Conservation (phyloP, 2,888 invertebrate species). For the Antitype chi region DNA sequence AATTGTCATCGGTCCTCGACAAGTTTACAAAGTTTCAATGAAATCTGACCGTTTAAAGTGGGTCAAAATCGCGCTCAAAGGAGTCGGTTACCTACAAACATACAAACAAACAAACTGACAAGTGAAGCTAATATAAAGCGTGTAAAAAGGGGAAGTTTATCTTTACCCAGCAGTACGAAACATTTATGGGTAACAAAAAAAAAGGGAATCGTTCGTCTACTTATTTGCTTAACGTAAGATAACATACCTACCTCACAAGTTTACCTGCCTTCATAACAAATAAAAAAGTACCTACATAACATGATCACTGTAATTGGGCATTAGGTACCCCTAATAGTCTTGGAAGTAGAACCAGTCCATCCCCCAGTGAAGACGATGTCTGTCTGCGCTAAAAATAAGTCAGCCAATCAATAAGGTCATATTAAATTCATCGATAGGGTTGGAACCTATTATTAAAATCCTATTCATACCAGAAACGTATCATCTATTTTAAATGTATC, state of each 20-base stretch:
- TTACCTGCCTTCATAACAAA: not conserved
- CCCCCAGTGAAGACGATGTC: not conserved
- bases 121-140: no score
- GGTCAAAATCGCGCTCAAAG: no score
- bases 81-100: no score
- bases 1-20: no score
- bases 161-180: no score
- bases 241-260: not conserved
- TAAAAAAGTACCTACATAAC: not conserved
- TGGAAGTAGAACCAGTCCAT: not conserved
- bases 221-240: not conserved
- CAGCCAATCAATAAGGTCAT: conserved; percentile 1
- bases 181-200: no score
- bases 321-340: not conserved
- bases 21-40: no score
- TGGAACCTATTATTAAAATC: not conserved
- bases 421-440: not conserved
- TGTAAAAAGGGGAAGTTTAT: no score
- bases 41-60: no score
- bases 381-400: conserved; percentile 8
- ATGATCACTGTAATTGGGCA: not conserved
- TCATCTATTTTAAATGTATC: not conserved
- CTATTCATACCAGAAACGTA: not conserved
- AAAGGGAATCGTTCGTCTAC: not conserved
- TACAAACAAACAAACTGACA: no score